A percentile compares a stretch with the other conserved stretches of the same genome.
Conservation (phyloP, 92 coral and sea anemone genomes). For the Isaurus tuberculatus region DNA sequence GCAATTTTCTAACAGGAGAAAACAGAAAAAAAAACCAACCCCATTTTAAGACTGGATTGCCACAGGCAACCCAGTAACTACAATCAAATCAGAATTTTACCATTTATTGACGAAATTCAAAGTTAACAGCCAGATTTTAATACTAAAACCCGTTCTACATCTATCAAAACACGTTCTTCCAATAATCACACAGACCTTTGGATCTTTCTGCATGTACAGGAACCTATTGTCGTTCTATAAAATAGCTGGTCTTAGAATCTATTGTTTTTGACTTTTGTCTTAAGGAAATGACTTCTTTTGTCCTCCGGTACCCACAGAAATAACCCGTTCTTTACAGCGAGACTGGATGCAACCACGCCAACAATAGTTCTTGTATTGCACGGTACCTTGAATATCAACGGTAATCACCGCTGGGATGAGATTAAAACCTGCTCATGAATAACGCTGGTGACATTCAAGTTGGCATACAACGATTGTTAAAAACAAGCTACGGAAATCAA, state of each 20-base stretch:
- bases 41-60: no score
- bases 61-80: no score
- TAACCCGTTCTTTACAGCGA: constrained; percentile 1
- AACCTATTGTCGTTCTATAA: neutral
- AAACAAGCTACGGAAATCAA: constrained; percentile 15
- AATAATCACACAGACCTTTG: constrained; percentile 13
- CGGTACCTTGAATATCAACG: constrained; percentile 6
- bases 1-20: no score
- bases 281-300: constrained; percentile 7
- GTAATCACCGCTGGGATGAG: constrained; percentile 8
- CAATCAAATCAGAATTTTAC: constrained; percentile 9
- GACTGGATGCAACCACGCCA: constrained; percentile 9
- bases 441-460: neutral
- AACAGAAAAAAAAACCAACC: no score
- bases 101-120: constrained; percentile 9
- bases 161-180: constrained; percentile 12
- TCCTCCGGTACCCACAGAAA: constrained; percentile 16
- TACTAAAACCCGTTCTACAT: neutral
- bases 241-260: constrained; percentile 14
- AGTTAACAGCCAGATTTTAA: constrained; percentile 9
- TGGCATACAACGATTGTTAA: constrained; percentile 12
- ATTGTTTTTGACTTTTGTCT: constrained; percentile 12
- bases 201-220: constrained; percentile 13
- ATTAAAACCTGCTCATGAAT: constrained; percentile 10
- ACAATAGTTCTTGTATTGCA: constrained; percentile 8